These are phyloP conservation scores for Cryptoprocta ferox DNA, from an alignment of 2,797 vertebrate species.

Conservation along the genomic window DNA sequence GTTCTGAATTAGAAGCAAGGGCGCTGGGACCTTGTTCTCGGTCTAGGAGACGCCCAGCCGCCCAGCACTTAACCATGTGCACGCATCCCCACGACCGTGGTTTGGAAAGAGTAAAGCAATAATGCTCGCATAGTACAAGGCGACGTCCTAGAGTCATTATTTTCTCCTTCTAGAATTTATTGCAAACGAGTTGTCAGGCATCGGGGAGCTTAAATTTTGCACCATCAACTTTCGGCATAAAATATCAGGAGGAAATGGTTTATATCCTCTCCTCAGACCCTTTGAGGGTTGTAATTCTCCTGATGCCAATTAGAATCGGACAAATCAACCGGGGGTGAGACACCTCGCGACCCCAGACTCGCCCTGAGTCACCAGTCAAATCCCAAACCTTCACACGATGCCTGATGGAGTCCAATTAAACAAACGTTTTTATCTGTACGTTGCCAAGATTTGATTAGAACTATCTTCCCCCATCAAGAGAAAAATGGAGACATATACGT, in stretches of 20 bases:
- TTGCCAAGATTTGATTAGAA: not conserved
- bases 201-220: constrained; percentile 43
- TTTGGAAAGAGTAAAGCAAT: not conserved
- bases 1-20: not conserved
- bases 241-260: constrained; percentile 47
- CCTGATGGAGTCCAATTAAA: not conserved
- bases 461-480: not conserved
- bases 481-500: not conserved
- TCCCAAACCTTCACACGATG: not conserved
- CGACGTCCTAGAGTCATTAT: not conserved
- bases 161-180: constrained; percentile 57
- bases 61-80: not conserved
- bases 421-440: not conserved
- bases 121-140: not conserved
- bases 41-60: fast-evolving
- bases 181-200: constrained; percentile 57
- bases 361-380: not conserved
- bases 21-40: not conserved
- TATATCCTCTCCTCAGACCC: not conserved
- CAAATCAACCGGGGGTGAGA: not conserved
- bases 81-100: fast-evolving
- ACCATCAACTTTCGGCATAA: constrained; percentile 61
- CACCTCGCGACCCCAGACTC: not conserved
- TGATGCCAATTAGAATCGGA: constrained; percentile 27
- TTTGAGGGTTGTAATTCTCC: not conserved